Evolutionary conservation across 2,113 vertebrate species (phyloP).

Genomic region (Eulacestoma nigropectus): DNA sequence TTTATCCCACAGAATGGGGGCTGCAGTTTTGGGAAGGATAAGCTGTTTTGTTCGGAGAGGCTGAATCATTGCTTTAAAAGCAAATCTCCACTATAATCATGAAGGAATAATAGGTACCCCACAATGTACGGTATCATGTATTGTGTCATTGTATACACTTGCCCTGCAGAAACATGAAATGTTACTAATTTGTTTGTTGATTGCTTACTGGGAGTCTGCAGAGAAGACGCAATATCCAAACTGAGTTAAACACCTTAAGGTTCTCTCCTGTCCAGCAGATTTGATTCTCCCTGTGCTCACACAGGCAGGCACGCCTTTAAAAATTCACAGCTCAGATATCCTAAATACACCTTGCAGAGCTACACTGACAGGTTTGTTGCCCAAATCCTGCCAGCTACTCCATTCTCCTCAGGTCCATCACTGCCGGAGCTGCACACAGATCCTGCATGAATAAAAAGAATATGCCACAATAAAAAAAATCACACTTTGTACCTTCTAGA

Average conservation of each 20-base stretch:
- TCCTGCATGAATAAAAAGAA: neutral
- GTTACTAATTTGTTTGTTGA: conserved; percentile 2
- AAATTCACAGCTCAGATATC: neutral
- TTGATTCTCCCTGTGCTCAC: neutral
- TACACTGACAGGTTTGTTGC: neutral
- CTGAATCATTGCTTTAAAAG: conserved; percentile 52
- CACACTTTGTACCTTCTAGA: neutral
- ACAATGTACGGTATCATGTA: neutral
- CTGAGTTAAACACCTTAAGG: neutral
- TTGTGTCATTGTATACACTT: neutral
- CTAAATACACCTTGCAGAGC: neutral
- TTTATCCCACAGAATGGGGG: conserved; percentile 30
- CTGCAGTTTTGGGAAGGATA: conserved; percentile 20
- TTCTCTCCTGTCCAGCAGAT: neutral
- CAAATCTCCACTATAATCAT: conserved; percentile 29
- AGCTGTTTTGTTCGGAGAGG: neutral
- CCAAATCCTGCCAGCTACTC: neutral
- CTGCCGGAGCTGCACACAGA: neutral
- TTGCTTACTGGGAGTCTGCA: neutral
- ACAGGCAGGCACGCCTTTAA: neutral
- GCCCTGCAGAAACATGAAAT: neutral
- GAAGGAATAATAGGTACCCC: conserved; percentile 17
- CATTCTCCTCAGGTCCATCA: neutral
- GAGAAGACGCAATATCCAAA: neutral
- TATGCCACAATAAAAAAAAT: neutral